A percentile compares a stretch with the other conserved stretches of the same genome.
phyloP scores from a whole-genome alignment of 2,888 invertebrate species.

The Nemotelus pantherinus region DNA sequence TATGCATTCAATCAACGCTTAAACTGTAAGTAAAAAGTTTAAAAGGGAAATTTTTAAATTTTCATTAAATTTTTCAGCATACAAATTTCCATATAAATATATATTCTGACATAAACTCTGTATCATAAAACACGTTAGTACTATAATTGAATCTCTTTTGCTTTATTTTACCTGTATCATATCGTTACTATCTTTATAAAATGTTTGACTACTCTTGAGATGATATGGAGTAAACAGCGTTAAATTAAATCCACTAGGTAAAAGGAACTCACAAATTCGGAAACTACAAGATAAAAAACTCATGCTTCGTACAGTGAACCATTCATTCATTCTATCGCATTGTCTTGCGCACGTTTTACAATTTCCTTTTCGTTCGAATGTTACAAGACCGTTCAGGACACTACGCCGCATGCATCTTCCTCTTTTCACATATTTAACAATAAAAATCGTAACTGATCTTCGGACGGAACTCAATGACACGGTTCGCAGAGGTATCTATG shows the following conservation, averaged over 20 bases:
- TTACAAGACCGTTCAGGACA: conserved; percentile 20
- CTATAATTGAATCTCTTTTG: too few relatives aligned
- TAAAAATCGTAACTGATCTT: conserved; percentile 42
- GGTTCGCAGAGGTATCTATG: conserved; percentile 23
- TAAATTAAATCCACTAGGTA: conserved; percentile 16
- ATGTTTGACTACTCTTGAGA: too few relatives aligned
- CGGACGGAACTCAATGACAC: conserved; percentile 40
- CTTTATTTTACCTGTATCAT: too few relatives aligned
- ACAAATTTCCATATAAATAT: too few relatives aligned
- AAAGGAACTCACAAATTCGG: conserved; percentile 12
- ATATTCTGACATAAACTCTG: too few relatives aligned
- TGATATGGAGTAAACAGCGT: neutral
- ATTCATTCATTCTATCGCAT: conserved; percentile 4
- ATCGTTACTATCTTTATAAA: too few relatives aligned
- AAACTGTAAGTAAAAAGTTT: too few relatives aligned
- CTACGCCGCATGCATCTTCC: conserved; percentile 27
- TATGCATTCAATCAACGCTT: too few relatives aligned
- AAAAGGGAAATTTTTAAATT: too few relatives aligned
- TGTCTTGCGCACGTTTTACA: conserved; percentile 23
- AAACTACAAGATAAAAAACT: neutral
- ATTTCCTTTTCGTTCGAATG: conserved; percentile 22
- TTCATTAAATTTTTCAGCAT: too few relatives aligned
- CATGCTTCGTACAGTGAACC: too few relatives aligned
- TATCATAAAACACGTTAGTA: too few relatives aligned
- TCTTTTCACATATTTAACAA: conserved; percentile 24